phyloP scores from a whole-genome alignment of 2,113 vertebrate genomes.

The Boleophthalmus pectinirostris region DNA sequence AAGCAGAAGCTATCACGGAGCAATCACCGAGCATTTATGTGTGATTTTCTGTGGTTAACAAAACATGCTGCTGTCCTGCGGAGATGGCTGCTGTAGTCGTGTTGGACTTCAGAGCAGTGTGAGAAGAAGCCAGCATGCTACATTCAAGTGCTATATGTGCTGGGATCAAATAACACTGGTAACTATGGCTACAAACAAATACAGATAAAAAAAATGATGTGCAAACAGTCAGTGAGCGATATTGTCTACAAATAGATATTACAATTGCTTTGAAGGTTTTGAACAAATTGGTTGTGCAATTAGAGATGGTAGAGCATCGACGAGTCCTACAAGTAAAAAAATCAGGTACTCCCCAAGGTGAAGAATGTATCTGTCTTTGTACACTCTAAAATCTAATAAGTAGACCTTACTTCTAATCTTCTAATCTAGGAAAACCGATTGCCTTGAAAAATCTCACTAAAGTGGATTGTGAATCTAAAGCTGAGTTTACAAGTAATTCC shows the following conservation, averaged over 20 bases:
- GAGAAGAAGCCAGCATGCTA: neutral
- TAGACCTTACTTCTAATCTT: no score
- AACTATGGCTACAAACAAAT: neutral
- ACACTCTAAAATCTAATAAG: no score
- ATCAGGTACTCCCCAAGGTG: no score
- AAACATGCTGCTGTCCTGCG: neutral
- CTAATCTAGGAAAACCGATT: no score
- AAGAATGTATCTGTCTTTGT: no score
- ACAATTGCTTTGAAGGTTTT: neutral
- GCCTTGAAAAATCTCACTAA: no score
- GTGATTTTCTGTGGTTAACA: slow-evolving; percentile 7
- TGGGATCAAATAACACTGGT: slow-evolving; percentile 4
- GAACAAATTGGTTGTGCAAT: no score
- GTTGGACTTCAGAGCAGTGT: neutral
- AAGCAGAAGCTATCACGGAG: slow-evolving; percentile 9
- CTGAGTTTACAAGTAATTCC: no score
- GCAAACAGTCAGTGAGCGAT: neutral
- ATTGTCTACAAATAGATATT: neutral
- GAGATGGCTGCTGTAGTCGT: neutral
- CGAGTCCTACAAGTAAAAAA: no score
- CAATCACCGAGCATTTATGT: slow-evolving; percentile 9
- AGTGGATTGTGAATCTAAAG: no score
- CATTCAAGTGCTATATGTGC: neutral
- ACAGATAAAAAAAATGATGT: neutral
- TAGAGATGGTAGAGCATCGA: no score